A percentile compares a stretch with the other conserved stretches of the same genome.
Evolutionary conservation across 2,888 invertebrate genomes (phyloP).

Genomic region (Epinotia brunnichana): DNA sequence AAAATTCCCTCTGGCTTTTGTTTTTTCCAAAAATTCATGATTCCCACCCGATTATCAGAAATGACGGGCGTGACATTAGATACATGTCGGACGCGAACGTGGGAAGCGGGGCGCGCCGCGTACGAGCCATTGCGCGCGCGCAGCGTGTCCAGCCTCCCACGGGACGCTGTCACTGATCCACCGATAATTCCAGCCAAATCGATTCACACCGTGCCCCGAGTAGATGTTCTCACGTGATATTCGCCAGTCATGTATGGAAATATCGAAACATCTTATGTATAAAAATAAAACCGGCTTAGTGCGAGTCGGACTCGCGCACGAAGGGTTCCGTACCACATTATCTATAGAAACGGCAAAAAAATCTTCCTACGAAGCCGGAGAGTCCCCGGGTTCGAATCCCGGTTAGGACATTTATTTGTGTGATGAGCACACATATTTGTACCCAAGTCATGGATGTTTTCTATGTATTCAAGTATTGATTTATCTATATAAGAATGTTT

Average conservation of each 20-base stretch:
- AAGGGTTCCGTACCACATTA: no score
- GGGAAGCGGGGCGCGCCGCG: constrained; percentile 10
- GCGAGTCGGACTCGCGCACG: no score
- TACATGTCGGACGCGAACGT: constrained; percentile 50
- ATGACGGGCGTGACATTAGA: constrained; percentile 69
- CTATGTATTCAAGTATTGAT: no score
- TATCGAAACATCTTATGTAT: neutral
- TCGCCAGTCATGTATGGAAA: neutral
- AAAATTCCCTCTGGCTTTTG: neutral
- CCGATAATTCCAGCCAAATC: constrained; percentile 56
- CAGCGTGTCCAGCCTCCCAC: constrained; percentile 65
- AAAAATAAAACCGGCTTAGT: no score
- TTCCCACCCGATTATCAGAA: constrained; percentile 39
- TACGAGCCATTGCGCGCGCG: constrained; percentile 57
- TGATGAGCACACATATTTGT: no score
- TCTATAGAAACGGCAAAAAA: no score
- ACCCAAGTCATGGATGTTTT: no score
- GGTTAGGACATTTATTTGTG: no score
- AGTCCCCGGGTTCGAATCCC: no score
- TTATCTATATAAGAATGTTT: no score
- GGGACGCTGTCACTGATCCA: constrained; percentile 55
- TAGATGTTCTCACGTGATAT: constrained; percentile 38
- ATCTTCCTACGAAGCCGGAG: no score
- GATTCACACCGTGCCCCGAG: constrained; percentile 55
- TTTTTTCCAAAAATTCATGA: neutral